phyloP scores from a whole-genome alignment of 2,797 vertebrate genomes.

The Oreonectes daqikongensis region DNA sequence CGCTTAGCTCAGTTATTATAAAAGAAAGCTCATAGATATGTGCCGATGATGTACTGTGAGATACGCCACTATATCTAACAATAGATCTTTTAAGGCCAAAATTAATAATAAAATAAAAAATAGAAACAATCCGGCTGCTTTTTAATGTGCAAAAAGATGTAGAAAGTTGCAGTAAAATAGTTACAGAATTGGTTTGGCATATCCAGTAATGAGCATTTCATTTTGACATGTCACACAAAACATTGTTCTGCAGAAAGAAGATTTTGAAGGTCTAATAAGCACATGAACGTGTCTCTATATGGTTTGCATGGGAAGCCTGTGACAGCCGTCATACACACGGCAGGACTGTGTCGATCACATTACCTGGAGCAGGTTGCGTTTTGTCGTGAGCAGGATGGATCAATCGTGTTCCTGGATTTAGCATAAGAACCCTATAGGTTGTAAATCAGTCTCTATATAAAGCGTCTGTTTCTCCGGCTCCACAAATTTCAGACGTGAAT shows the following conservation, averaged over 20 bases:
- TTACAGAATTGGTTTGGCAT: neutral
- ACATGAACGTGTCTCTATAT: too few relatives aligned
- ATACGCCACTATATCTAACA: neutral
- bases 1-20: constrained; percentile 3
- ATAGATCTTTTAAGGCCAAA: neutral
- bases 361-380: constrained; percentile 9
- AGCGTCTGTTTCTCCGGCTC: neutral
- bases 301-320: constrained; percentile 14
- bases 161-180: neutral
- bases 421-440: neutral
- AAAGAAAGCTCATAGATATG: neutral
- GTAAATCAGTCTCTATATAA: too few relatives aligned
- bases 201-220: constrained; percentile 8
- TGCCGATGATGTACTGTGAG: neutral
- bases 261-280: too few relatives aligned
- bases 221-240: too few relatives aligned
- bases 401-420: neutral
- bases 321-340: neutral
- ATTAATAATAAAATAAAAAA: neutral
- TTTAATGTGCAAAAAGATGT: constrained; percentile 10
- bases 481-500: constrained; percentile 10
- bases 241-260: too few relatives aligned
- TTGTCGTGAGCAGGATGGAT: neutral
- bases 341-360: constrained; percentile 3
- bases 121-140: too few relatives aligned